Percentiles rank a stretch among this genome's conserved stretches.
Evolutionary conservation across 2,888 invertebrate genomes (phyloP).

Genomic region (Apamea crenata): DNA sequence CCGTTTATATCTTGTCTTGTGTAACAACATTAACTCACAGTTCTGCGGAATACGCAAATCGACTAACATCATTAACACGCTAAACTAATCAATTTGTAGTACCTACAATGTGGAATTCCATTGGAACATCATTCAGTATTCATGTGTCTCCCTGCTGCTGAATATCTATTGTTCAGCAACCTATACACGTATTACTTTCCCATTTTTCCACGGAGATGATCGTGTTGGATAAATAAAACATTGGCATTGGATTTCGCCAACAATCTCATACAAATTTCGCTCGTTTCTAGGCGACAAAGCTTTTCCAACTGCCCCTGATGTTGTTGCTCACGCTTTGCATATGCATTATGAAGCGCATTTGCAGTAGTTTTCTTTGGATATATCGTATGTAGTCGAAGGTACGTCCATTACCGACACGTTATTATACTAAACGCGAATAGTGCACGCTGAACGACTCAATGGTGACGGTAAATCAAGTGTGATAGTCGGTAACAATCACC

Average conservation of each 20-base stretch:
- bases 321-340: constrained; percentile 91
- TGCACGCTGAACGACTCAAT: constrained; percentile 81
- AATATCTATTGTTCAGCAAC: constrained; percentile 59
- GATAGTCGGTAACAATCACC: constrained; percentile 61
- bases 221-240: constrained; percentile 73
- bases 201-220: constrained; percentile 54
- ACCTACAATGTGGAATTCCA: constrained; percentile 57
- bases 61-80: constrained; percentile 83
- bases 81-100: constrained; percentile 72
- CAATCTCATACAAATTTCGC: constrained; percentile 86
- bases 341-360: constrained; percentile 91
- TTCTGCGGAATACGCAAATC: constrained; percentile 77
- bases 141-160: constrained; percentile 50
- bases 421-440: constrained; percentile 81
- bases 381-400: constrained; percentile 91
- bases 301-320: constrained; percentile 91
- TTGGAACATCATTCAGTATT: constrained; percentile 61
- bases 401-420: constrained; percentile 89
- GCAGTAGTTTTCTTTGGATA: constrained; percentile 91
- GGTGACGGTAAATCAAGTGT: constrained; percentile 80
- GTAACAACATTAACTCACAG: constrained; percentile 83
- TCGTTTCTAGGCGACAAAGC: constrained; percentile 90
- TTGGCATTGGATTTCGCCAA: constrained; percentile 72
- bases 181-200: constrained; percentile 72
- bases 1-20: constrained; percentile 61